Conservation (phyloP, 2,113 vertebrate genomes). For the Trachemys scripta region DNA sequence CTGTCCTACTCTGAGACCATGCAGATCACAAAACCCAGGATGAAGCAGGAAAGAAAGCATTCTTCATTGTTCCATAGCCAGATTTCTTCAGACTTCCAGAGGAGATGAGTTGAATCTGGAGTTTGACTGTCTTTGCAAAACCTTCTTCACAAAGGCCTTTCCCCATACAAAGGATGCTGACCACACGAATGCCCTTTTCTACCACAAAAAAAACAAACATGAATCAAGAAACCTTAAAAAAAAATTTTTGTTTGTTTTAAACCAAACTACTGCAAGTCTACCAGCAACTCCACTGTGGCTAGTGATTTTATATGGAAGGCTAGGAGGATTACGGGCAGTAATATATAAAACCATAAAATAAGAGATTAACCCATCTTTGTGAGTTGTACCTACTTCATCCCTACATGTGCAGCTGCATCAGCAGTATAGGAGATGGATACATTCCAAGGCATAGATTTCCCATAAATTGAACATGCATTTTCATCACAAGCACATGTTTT, state of each 20-base stretch:
- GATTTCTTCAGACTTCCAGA: background rate
- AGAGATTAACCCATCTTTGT: background rate
- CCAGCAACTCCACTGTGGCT: background rate
- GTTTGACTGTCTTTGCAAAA: background rate
- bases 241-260: too few species aligned
- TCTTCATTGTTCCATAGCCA: background rate
- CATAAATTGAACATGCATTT: background rate
- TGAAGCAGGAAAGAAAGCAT: background rate
- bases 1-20: background rate
- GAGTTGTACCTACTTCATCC: background rate
- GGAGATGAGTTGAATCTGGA: background rate
- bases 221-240: background rate
- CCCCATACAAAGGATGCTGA: background rate
- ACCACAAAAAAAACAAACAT: background rate
- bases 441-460: background rate
- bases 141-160: background rate
- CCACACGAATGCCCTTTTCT: background rate
- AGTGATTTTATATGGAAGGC: background rate
- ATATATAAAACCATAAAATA: background rate
- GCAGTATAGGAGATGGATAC: background rate
- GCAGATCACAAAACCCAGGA: background rate
- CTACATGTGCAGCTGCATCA: background rate
- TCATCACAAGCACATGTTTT: background rate
- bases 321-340: background rate
- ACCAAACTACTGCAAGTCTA: background rate